Base-by-base conservation (phyloP, 2,797 vertebrate genomes). In the Onychomys arenicola region DNA sequence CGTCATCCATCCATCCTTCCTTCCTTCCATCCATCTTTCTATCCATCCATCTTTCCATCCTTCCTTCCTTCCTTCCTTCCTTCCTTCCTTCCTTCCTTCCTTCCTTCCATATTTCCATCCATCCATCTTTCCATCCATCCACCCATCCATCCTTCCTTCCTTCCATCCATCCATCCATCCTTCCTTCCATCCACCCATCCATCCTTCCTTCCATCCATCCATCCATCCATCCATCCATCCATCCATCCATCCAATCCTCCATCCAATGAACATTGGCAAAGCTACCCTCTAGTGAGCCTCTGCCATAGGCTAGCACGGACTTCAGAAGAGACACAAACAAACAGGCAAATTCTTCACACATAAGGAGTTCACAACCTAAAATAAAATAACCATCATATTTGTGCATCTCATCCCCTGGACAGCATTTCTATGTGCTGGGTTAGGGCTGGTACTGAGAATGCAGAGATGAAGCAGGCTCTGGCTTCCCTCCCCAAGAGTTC, bases 401-500 rank as follows among this genome's bases (percentile, higher is more conserved):
- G 61, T 71, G 75, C 59, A 94, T 88, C 55, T 59, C 55, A 52
- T 94, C 40, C 27, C 94, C 89, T 63, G 63, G 85, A 21, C 61
- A 76, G n/a, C 57, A 32, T 96, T 94, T 81, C 63, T 91, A 11
- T 88, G 71, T 61, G 55, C 55, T 49, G 75, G 80, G 19, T 46
- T 91, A 91, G n/a, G 76, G 32, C 23, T 73, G 71, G 82, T 29
- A 2, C 0, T 89, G 84, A 52, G 32, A 57, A 71, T 78, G 14
- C 87, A 91, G 82, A 52, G 73, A 93, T 40, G 67, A 82, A 87
- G 19, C 16, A 93, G 90, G 17, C 43, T 75, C 32, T 43, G 25
- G 27, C 3, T 16, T 88, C 32, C 73, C 65, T 86, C 57, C 77
- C 78, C 23, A 80, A 57, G 92, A 97, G 88, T 61, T 89, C 90